phyloP scores from a whole-genome alignment of 2,113 vertebrate genomes.

The Amphiprion percula region DNA sequence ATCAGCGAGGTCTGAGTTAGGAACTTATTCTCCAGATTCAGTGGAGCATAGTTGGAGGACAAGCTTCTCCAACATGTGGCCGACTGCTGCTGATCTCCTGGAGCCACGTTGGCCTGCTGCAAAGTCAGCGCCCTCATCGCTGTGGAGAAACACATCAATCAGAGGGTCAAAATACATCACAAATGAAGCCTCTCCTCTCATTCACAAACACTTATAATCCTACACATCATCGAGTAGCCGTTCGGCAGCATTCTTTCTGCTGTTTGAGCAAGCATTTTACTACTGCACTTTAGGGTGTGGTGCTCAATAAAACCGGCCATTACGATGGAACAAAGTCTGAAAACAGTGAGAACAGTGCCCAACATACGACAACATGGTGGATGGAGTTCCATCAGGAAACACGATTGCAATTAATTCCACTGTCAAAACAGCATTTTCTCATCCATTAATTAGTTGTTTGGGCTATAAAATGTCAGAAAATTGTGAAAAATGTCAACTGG shows the following conservation, averaged over 20 bases:
- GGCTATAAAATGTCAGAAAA: too few species aligned
- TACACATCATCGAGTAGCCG: background rate
- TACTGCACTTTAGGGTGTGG: slow-evolving; percentile 31
- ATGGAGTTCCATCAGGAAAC: background rate
- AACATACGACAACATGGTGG: background rate
- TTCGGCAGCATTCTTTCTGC: slow-evolving; percentile 45
- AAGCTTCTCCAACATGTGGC: slow-evolving; percentile 42
- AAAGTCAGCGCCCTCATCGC: slow-evolving; percentile 72
- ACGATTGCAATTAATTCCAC: background rate
- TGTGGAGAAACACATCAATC: slow-evolving; percentile 38
- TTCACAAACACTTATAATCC: background rate
- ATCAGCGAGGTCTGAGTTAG: slow-evolving; percentile 53
- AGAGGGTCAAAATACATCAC: slow-evolving; percentile 15
- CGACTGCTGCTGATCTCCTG: slow-evolving; percentile 12
- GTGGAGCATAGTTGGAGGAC: slow-evolving; percentile 57
- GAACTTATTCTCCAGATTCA: slow-evolving; percentile 79
- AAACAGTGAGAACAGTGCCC: background rate
- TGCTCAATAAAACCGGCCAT: background rate
- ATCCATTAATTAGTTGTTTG: too few species aligned
- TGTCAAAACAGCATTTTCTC: too few species aligned
- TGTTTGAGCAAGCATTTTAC: slow-evolving; percentile 41
- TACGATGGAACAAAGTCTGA: slow-evolving; percentile 61
- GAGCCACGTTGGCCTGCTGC: slow-evolving; percentile 38
- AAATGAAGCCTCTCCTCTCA: slow-evolving; percentile 1
- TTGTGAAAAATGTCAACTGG: too few species aligned